Evolutionary conservation across 2,888 invertebrate species (phyloP).

Genomic region (Drosophila peninsularis): DNA sequence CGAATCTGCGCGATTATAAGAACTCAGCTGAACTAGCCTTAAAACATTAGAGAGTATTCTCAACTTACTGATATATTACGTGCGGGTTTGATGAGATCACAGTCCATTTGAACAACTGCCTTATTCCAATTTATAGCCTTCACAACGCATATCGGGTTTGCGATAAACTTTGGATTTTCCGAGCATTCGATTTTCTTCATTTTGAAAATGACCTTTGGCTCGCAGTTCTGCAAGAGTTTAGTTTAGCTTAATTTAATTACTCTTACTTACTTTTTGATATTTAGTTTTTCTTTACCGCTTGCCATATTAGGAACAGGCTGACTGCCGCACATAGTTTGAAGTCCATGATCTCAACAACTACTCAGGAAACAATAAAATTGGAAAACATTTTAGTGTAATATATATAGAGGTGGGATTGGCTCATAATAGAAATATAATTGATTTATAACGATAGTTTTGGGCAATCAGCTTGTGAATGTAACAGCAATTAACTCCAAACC

Average conservation of each 20-base stretch:
- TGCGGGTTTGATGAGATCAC: background rate
- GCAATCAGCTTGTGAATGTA: background rate
- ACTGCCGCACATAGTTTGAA: background rate
- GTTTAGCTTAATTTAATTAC: background rate
- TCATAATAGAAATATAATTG: background rate
- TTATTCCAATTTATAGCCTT: conserved; percentile 29
- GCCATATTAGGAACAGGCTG: background rate
- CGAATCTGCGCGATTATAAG: background rate
- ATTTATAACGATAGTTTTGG: background rate
- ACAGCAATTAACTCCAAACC: background rate
- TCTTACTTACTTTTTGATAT: background rate
- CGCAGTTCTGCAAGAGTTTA: background rate
- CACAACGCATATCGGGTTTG: conserved; percentile 4
- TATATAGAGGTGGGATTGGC: background rate
- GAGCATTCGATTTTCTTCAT: conserved; percentile 34
- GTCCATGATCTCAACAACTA: background rate
- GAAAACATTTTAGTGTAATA: background rate
- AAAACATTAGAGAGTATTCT: background rate
- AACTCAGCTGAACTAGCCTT: background rate
- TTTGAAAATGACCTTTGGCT: conserved; percentile 14
- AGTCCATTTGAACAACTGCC: conserved; percentile 17
- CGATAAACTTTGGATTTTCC: background rate
- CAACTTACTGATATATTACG: conserved; percentile 18
- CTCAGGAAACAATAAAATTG: background rate
- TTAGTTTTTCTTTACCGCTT: background rate